These are phyloP conservation scores for Oryzias curvinotus DNA, from an alignment of 2,113 vertebrate genomes.

Conservation along the genomic window DNA sequence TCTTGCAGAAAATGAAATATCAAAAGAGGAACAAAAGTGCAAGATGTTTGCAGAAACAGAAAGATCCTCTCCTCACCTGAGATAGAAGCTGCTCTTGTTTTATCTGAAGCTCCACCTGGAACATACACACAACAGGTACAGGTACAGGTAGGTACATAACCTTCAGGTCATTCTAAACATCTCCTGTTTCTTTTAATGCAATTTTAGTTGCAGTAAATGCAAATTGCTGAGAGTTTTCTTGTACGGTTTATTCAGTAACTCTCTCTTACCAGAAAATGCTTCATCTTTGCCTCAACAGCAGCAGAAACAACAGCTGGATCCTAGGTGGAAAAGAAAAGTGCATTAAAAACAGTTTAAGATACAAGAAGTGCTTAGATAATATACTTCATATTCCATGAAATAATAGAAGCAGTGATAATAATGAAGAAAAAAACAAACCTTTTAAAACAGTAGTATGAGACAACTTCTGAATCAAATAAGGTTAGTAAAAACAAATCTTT, in stretches of 20 bases:
- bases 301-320: conserved; percentile 46
- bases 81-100: conserved; percentile 49
- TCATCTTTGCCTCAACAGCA: conserved; percentile 50
- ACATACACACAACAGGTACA: neutral
- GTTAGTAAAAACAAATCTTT: neutral
- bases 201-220: neutral
- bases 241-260: too few relatives aligned
- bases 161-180: too few relatives aligned
- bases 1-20: too few relatives aligned
- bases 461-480: neutral
- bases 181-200: neutral
- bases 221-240: neutral
- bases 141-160: too few relatives aligned
- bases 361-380: too few relatives aligned
- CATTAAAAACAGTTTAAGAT: neutral
- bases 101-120: conserved; percentile 51
- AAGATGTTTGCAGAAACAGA: neutral
- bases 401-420: too few relatives aligned
- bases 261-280: conserved; percentile 43
- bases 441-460: neutral
- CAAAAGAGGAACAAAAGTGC: too few relatives aligned
- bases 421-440: too few relatives aligned
- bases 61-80: conserved; percentile 36
- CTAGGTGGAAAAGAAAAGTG: conserved; percentile 28
- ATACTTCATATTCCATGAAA: too few relatives aligned